Evolutionary conservation across 2,113 vertebrate species (phyloP).

Genomic region (Otis tarda): DNA sequence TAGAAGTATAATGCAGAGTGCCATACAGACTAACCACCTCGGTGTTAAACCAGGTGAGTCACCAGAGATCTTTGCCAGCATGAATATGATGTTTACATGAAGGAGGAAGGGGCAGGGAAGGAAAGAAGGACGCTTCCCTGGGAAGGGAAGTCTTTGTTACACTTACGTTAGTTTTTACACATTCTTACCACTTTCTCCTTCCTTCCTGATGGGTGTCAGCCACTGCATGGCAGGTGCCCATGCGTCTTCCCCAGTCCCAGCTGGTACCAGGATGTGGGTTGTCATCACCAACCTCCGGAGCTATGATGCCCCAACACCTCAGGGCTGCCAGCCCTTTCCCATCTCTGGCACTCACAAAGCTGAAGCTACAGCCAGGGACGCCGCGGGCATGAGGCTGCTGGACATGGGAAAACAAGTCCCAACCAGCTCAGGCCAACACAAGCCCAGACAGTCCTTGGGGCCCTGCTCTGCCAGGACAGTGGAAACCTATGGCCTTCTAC

Average conservation of each 20-base stretch:
- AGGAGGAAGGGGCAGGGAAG: background rate
- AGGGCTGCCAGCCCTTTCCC: background rate
- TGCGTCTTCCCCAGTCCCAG: background rate
- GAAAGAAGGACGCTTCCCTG: background rate
- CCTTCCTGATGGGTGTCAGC: background rate
- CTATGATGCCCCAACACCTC: background rate
- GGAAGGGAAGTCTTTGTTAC: background rate
- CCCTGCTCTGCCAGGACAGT: background rate
- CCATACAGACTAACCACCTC: background rate
- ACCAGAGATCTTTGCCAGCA: background rate
- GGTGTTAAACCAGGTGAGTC: background rate
- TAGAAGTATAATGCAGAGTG: background rate
- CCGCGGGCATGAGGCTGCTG: fast-evolving
- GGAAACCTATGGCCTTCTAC: background rate
- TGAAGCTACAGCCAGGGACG: background rate
- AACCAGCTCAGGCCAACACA: background rate
- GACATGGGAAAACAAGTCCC: fast-evolving
- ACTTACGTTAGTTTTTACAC: background rate
- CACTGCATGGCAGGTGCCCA: background rate
- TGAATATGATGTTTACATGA: background rate
- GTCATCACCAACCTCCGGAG: too few species aligned
- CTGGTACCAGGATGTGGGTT: background rate
- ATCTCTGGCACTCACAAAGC: fast-evolving
- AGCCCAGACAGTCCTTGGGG: background rate
- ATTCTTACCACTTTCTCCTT: background rate